Percentiles rank a stretch among this genome's conserved stretches.
Conservation (phyloP, 2,888 invertebrate genomes). For the Dryobota labecula region DNA sequence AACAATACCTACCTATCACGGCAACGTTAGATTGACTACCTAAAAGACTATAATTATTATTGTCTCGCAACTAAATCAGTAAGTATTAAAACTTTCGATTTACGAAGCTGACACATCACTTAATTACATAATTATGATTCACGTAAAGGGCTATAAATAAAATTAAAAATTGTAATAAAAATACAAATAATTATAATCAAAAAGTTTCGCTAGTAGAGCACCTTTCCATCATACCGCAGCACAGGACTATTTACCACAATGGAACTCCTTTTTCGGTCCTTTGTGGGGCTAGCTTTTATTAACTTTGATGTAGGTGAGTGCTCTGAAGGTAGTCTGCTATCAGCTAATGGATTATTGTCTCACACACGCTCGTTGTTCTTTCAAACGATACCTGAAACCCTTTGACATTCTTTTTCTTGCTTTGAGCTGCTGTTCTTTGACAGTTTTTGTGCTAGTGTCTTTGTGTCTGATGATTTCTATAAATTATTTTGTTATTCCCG, state of each 20-base stretch:
- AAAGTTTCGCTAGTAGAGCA: constrained; percentile 73
- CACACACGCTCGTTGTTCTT: constrained; percentile 65
- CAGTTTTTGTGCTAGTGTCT: not conserved
- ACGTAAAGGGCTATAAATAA: not conserved
- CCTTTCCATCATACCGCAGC: constrained; percentile 31
- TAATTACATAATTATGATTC: not conserved
- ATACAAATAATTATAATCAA: not conserved
- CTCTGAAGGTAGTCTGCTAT: constrained; percentile 66
- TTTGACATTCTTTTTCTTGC: constrained; percentile 44
- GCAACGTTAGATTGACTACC: not conserved
- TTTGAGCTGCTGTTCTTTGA: constrained; percentile 5
- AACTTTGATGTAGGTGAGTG: constrained; percentile 90
- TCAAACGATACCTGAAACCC: constrained; percentile 74
- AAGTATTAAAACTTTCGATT: not conserved
- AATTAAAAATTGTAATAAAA: no score
- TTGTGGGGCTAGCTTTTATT: constrained; percentile 89
- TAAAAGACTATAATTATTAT: not conserved
- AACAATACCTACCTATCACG: not conserved
- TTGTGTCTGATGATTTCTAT: not conserved
- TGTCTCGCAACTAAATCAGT: no score
- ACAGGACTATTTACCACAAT: constrained; percentile 81
- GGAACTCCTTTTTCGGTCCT: constrained; percentile 87
- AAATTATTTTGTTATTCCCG: not conserved
- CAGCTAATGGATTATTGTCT: constrained; percentile 87
- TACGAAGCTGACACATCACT: not conserved